These are phyloP conservation scores for Bufotes viridis DNA, from an alignment of 2,797 vertebrate genomes.

Conservation along the genomic window DNA sequence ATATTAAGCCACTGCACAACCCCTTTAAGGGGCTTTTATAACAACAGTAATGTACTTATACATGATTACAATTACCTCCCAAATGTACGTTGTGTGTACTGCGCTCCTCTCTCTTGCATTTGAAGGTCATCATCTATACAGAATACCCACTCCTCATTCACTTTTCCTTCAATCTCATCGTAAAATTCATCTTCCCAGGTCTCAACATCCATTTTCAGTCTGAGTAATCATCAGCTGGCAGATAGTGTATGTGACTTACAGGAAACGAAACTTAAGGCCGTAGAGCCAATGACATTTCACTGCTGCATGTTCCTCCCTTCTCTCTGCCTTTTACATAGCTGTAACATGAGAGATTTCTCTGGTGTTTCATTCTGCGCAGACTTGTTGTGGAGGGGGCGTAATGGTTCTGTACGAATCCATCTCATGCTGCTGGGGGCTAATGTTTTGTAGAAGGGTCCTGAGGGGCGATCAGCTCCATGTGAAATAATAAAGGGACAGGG, in stretches of 20 bases:
- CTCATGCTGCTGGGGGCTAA: no score
- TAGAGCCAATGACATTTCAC: background rate
- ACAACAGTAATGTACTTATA: background rate
- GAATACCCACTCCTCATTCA: background rate
- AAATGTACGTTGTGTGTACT: slow-evolving; percentile 33
- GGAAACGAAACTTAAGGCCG: slow-evolving; percentile 22
- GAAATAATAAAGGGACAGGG: background rate
- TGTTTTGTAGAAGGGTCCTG: no score
- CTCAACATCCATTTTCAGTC: background rate
- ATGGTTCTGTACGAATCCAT: no score
- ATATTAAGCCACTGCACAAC: no score
- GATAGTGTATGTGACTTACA: background rate
- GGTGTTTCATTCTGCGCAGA: background rate
- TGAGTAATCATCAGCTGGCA: background rate
- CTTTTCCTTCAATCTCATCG: background rate
- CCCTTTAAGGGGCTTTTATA: no score
- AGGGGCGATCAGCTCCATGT: no score
- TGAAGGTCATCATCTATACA: background rate
- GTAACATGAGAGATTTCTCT: background rate
- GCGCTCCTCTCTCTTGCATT: background rate
- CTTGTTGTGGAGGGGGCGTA: background rate
- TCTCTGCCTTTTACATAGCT: background rate
- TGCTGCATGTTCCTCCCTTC: background rate
- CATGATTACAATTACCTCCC: slow-evolving; percentile 25
- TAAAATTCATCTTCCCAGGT: slow-evolving; percentile 12